Evolutionary conservation across 2,113 vertebrate species (phyloP).

Genomic region (Burhinus oedicnemus): DNA sequence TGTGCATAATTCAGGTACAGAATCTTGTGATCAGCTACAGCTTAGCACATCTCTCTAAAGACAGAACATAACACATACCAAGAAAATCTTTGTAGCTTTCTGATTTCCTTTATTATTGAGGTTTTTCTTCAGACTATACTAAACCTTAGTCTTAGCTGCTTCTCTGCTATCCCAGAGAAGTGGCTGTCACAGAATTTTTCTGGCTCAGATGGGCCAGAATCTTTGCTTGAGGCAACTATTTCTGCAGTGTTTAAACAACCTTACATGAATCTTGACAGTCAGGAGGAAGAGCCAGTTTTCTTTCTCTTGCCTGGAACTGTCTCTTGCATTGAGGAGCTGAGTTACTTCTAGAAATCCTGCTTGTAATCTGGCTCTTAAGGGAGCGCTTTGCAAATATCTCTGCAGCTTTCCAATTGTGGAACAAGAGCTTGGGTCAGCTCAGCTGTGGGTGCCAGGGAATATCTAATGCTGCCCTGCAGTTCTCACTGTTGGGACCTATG

Average conservation of each 20-base stretch:
- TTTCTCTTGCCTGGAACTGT: neutral
- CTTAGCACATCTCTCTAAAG: neutral
- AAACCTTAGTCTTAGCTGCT: neutral
- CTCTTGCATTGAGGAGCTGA: neutral
- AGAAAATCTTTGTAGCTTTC: neutral
- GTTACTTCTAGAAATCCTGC: neutral
- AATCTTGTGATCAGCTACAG: neutral
- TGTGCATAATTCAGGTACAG: slow-evolving; percentile 33
- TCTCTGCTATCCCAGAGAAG: neutral
- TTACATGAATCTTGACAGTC: neutral
- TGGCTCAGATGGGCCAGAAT: neutral
- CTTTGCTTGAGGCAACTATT: neutral
- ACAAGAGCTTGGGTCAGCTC: neutral
- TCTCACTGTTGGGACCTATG: accelerated
- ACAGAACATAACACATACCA: neutral
- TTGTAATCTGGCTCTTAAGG: neutral
- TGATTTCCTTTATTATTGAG: neutral
- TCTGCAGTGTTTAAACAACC: neutral
- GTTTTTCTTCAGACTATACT: neutral
- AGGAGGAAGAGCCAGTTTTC: neutral
- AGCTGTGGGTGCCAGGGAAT: neutral
- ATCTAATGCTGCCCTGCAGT: neutral
- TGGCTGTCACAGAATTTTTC: neutral
- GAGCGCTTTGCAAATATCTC: neutral
- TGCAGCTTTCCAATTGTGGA: neutral